Base-by-base conservation (phyloP, 2,888 invertebrate genomes). In the Andrena bucephala region DNA sequence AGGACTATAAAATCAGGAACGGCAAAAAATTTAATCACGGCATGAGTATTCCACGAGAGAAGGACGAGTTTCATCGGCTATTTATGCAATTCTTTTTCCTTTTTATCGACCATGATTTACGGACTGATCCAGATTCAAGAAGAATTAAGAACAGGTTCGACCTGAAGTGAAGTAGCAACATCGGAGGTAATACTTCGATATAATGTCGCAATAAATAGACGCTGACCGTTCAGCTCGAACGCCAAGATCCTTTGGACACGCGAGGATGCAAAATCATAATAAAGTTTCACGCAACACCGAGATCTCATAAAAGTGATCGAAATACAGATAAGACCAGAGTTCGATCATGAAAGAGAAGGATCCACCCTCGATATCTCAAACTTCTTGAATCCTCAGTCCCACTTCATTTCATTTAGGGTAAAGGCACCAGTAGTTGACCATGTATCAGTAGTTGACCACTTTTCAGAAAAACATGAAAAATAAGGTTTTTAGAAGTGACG, bases 241-340 rank as follows among this genome's bases (percentile, higher is more conserved):
- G 48, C 36, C 16, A 62, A 73, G 24, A 59, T 13, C 57, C 8
- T 6, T 33, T 42, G 36, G 65, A 42, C 83, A 84, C 74, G 83
- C 82, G 74, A 84, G 62, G 66, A 52, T 52, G 54, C 24, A 54
- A 60, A 73, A 54, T 77, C 29, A 48, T 81, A 70, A 81, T 81
- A 80, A 80, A 83, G 74, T 77, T 72, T 57, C 63, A 27, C 29
- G 31, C 67, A 73, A 68, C 74, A 67, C 84, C 63, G 13, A 50
- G 70, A 31, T 36, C 60, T 50, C 24, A 5, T 60, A 42, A 63
- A 62, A 50, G 24, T 62, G 75, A 80, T 70, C 60, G 62, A 72
- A 68, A 24, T 54, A 70, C 42, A 31, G 52, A 67, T 54, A 66
- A 69, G 10, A 31, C 2, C 4, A 10, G 48, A 33, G 52, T 70